Evolutionary conservation across 1,140 invertebrate genomes (phyloP).

Genomic region (Mercenaria mercenaria): DNA sequence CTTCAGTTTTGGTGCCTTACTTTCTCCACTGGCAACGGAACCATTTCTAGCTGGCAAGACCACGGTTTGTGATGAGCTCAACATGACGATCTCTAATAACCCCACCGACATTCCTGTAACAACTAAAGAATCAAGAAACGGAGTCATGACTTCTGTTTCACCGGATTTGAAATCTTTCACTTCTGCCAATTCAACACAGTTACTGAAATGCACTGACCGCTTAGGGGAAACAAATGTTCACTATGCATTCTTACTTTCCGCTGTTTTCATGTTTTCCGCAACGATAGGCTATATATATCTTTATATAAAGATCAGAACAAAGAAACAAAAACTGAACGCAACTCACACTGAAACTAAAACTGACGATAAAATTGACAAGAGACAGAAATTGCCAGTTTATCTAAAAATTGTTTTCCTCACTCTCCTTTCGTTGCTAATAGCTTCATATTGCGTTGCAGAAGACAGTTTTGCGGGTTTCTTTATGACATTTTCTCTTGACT

Average conservation of each 20-base stretch:
- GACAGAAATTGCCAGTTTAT: neutral
- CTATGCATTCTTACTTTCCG: conserved; percentile 19
- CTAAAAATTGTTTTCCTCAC: neutral
- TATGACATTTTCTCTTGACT: conserved; percentile 46
- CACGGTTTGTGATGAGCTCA: neutral
- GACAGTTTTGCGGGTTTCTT: conserved; percentile 44
- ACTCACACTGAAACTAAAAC: neutral
- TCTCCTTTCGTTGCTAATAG: neutral
- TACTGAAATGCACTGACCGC: neutral
- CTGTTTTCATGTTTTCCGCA: neutral
- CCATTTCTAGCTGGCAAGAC: conserved; percentile 51
- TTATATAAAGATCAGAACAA: neutral
- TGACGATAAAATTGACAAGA: neutral
- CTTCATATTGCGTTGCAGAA: conserved; percentile 35
- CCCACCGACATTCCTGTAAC: neutral
- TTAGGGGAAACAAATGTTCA: conserved; percentile 21
- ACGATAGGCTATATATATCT: neutral
- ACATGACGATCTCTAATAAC: neutral
- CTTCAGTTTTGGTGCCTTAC: conserved; percentile 45
- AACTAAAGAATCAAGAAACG: neutral
- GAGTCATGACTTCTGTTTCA: neutral
- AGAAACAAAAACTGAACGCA: neutral
- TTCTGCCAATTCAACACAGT: neutral
- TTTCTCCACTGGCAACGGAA: conserved; percentile 56
- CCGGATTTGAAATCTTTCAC: too few relatives aligned